A percentile compares a stretch with the other conserved stretches of the same genome.
Evolutionary conservation across 2,888 invertebrate species (phyloP).

Genomic region (Drosophila parthenogenetica): DNA sequence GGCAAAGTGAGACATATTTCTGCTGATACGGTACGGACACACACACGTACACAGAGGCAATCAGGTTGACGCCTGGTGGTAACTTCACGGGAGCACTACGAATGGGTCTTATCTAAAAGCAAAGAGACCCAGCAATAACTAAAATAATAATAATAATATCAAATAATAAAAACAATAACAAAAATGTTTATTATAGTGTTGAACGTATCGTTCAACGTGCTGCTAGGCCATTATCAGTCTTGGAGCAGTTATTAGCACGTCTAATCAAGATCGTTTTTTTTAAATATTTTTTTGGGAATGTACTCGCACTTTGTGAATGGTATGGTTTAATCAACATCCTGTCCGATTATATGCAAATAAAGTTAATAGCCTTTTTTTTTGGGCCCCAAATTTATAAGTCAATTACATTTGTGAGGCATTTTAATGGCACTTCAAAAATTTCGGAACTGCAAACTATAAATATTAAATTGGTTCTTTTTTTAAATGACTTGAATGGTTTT

Average conservation of each 20-base stretch:
- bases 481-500: too few species aligned
- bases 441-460: constrained; percentile 10
- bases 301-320: constrained; percentile 37
- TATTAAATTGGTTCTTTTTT: not conserved
- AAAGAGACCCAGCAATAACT: constrained; percentile 20
- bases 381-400: constrained; percentile 34
- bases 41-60: constrained; percentile 26
- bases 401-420: constrained; percentile 23
- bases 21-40: constrained; percentile 55
- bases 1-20: constrained; percentile 63
- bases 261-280: constrained; percentile 63
- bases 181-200: constrained; percentile 58
- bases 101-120: constrained; percentile 50
- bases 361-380: constrained; percentile 27
- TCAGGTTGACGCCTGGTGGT: constrained; percentile 40
- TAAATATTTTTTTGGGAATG: constrained; percentile 43
- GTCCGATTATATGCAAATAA: constrained; percentile 73
- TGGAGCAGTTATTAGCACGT: constrained; percentile 57
- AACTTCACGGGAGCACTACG: constrained; percentile 35
- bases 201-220: constrained; percentile 17
- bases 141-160: constrained; percentile 28
- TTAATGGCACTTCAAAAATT: constrained; percentile 18
- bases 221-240: constrained; percentile 54
- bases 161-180: constrained; percentile 42
- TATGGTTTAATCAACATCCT: constrained; percentile 69